phyloP scores from a whole-genome alignment of 2,888 invertebrate species.

The Candidula unifasciata region DNA sequence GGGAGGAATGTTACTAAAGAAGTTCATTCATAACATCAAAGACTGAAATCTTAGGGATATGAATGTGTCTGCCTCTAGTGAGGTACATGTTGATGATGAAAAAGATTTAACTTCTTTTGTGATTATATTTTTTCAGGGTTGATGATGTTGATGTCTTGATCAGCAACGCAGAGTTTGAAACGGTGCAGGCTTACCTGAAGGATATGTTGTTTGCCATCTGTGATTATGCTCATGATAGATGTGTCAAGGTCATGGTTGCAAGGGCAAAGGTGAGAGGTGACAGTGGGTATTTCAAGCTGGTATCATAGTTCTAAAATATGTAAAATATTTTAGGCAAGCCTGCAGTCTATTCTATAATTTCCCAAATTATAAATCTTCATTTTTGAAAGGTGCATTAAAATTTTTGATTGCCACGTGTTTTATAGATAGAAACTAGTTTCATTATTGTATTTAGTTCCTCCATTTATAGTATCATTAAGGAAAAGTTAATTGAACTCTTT shows the following conservation, averaged over 20 bases:
- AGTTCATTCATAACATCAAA: no score
- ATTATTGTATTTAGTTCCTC: no score
- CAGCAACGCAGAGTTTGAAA: slow-evolving; percentile 84
- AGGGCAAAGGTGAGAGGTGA: slow-evolving; percentile 76
- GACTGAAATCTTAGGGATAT: no score
- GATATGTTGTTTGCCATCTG: slow-evolving; percentile 90
- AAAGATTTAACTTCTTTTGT: not conserved
- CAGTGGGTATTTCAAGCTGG: not conserved
- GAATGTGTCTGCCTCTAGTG: no score
- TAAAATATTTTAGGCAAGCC: not conserved
- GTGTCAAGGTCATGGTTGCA: slow-evolving; percentile 91
- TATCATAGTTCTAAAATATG: not conserved
- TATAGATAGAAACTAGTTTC: no score
- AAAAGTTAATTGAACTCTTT: no score
- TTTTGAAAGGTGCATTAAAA: no score
- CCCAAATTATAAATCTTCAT: not conserved
- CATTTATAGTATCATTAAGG: no score
- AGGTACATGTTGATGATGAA: not conserved
- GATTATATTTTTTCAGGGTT: slow-evolving; percentile 58
- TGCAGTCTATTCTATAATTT: no score
- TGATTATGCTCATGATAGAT: slow-evolving; percentile 91
- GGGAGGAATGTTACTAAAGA: no score
- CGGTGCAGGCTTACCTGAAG: slow-evolving; percentile 85
- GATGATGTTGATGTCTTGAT: slow-evolving; percentile 82
- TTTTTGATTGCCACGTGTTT: no score